phyloP scores from a whole-genome alignment of 2,888 invertebrate species.

The Cynaeus angustus region DNA sequence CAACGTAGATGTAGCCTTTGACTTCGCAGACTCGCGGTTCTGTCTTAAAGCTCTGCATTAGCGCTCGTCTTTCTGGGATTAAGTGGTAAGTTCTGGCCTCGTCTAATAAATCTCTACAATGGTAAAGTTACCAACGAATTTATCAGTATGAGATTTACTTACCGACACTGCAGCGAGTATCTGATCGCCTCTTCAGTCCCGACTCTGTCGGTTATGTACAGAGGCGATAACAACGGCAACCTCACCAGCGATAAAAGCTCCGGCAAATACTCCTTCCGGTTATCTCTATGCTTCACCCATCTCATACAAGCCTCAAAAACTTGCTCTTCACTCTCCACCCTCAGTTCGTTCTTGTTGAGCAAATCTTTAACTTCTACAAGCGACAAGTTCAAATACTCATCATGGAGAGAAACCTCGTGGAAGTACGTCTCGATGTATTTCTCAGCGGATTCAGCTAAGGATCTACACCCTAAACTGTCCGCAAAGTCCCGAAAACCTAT shows the following conservation, averaged over 20 bases:
- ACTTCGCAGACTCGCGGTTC: slow-evolving; percentile 84
- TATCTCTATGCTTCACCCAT: slow-evolving; percentile 83
- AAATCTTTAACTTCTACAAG: slow-evolving; percentile 80
- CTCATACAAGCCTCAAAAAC: slow-evolving; percentile 89
- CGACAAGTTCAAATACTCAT: slow-evolving; percentile 82
- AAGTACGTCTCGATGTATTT: slow-evolving; percentile 88
- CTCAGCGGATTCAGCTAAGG: slow-evolving; percentile 83
- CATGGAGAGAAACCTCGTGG: slow-evolving; percentile 82
- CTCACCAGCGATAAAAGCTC: slow-evolving; percentile 84
- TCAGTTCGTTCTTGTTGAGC: slow-evolving; percentile 83
- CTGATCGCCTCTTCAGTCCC: slow-evolving; percentile 86
- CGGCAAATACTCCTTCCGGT: slow-evolving; percentile 77
- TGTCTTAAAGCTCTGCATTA: slow-evolving; percentile 84
- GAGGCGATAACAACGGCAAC: slow-evolving; percentile 86
- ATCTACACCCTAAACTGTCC: slow-evolving; percentile 82
- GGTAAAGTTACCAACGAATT: too few relatives aligned
- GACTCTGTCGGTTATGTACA: slow-evolving; percentile 87
- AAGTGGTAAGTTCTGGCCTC: slow-evolving; percentile 92
- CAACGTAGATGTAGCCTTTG: slow-evolving; percentile 88
- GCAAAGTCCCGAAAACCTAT: slow-evolving; percentile 87
- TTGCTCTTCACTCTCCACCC: slow-evolving; percentile 85
- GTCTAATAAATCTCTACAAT: slow-evolving; percentile 85
- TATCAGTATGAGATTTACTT: slow-evolving; percentile 54
- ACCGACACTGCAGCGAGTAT: slow-evolving; percentile 86
- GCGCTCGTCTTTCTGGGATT: slow-evolving; percentile 87